These are phyloP conservation scores for Grus americana DNA, from an alignment of 2,113 vertebrate species.

Conservation along the genomic window DNA sequence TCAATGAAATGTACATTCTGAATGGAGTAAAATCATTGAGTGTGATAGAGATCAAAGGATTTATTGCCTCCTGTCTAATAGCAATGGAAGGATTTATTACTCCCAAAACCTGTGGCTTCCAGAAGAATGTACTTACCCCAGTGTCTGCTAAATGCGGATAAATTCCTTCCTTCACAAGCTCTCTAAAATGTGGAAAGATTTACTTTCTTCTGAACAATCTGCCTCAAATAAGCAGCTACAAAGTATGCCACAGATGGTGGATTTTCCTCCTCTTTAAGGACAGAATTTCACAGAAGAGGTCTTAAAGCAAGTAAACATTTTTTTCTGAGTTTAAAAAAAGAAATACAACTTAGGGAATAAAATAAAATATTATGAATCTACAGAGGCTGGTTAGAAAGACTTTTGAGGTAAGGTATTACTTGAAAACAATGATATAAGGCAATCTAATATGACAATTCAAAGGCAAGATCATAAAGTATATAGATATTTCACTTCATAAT, in stretches of 20 bases:
- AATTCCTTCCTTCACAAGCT: constrained; percentile 48
- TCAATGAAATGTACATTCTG: constrained; percentile 27
- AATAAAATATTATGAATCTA: background rate
- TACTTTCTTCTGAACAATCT: constrained; percentile 45
- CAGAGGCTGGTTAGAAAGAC: background rate
- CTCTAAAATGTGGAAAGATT: constrained; percentile 63
- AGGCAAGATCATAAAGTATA: background rate
- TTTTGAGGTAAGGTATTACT: background rate
- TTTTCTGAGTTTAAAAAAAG: background rate
- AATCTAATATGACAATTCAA: background rate
- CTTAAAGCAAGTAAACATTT: background rate
- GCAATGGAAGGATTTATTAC: constrained; percentile 60
- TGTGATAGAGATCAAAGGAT: constrained; percentile 62
- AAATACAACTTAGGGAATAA: background rate
- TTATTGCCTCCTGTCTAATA: constrained; percentile 56
- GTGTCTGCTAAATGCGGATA: constrained; percentile 38
- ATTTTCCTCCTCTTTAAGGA: background rate
- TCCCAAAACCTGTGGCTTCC: constrained; percentile 43
- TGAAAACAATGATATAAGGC: background rate
- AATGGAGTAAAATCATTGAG: constrained; percentile 38
- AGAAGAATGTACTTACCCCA: constrained; percentile 66
- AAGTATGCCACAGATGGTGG: constrained; percentile 37
- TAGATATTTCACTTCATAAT: background rate
- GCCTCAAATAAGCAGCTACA: constrained; percentile 27
- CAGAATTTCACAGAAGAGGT: background rate